Percentiles rank a stretch among this genome's conserved stretches.
Conservation (phyloP, 2,888 invertebrate genomes). For the Zaprionus bogoriensis region DNA sequence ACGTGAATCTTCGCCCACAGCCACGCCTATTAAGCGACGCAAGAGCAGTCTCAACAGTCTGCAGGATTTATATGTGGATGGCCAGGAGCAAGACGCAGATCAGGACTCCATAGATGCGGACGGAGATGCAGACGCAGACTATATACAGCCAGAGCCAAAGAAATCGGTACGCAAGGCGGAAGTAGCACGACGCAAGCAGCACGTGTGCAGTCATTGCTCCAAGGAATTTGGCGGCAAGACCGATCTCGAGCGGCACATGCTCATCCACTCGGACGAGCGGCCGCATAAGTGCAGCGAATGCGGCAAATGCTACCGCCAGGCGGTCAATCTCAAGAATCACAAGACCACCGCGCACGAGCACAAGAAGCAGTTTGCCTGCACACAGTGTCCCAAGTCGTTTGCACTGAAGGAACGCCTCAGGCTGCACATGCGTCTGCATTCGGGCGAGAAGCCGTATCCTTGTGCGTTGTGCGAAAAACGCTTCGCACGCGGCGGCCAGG, state of each 20-base stretch:
- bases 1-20: constrained; percentile 51
- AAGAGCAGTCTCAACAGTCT: constrained; percentile 59
- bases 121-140: constrained; percentile 40
- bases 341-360: constrained; percentile 81
- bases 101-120: constrained; percentile 36
- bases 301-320: constrained; percentile 86
- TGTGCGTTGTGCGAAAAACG: constrained; percentile 86
- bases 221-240: constrained; percentile 87
- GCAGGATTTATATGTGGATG: constrained; percentile 37
- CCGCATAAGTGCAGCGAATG: constrained; percentile 87
- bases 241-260: constrained; percentile 87
- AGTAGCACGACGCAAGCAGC: constrained; percentile 78
- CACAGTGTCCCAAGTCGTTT: constrained; percentile 90
- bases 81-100: constrained; percentile 14
- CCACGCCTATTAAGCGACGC: constrained; percentile 45
- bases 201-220: constrained; percentile 86
- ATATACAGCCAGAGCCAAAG: constrained; percentile 48
- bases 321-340: constrained; percentile 87
- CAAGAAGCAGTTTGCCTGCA: constrained; percentile 86
- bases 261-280: constrained; percentile 86
- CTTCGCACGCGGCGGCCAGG: constrained; percentile 89
- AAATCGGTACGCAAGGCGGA: constrained; percentile 33
- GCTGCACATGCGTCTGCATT: constrained; percentile 89
- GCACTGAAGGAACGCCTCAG: constrained; percentile 89
- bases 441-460: constrained; percentile 87